Evolutionary conservation across 1,140 invertebrate species (phyloP).

Genomic region (Mylabris phalerata): DNA sequence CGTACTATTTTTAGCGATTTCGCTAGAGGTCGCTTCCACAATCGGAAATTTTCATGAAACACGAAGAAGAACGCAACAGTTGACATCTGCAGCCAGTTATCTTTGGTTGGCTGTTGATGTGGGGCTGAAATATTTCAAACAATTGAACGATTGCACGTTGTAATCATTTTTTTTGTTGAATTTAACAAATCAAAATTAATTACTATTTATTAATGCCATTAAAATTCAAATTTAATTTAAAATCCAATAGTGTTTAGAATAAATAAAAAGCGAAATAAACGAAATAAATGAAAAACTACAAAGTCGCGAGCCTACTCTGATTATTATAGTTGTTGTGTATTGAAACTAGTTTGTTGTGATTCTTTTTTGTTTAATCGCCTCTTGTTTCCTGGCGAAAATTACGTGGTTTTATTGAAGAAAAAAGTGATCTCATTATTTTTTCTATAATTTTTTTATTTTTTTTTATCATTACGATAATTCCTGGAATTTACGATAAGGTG

Average conservation of each 20-base stretch:
- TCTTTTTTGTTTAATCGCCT: neutral
- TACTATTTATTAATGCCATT: no score
- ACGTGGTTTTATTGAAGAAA: neutral
- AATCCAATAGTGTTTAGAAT: no score
- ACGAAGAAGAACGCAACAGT: constrained; percentile 1
- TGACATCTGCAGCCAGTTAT: neutral
- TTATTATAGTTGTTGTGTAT: neutral
- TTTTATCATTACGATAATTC: neutral
- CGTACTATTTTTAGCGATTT: no score
- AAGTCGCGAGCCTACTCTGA: neutral
- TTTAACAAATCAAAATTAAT: neutral
- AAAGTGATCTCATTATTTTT: neutral
- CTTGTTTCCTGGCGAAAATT: neutral
- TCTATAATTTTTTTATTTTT: neutral
- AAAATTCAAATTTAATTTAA: no score
- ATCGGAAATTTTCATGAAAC: neutral
- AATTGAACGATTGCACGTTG: neutral
- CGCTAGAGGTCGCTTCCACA: neutral
- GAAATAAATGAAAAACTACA: no score
- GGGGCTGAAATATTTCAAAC: neutral
- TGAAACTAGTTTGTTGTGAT: neutral
- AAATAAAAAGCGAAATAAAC: no score
- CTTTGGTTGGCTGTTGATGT: neutral
- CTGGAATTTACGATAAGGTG: no score
- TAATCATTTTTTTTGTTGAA: neutral